Conservation (phyloP, 2,797 vertebrate species). For the Thripadectes ignobilis region DNA sequence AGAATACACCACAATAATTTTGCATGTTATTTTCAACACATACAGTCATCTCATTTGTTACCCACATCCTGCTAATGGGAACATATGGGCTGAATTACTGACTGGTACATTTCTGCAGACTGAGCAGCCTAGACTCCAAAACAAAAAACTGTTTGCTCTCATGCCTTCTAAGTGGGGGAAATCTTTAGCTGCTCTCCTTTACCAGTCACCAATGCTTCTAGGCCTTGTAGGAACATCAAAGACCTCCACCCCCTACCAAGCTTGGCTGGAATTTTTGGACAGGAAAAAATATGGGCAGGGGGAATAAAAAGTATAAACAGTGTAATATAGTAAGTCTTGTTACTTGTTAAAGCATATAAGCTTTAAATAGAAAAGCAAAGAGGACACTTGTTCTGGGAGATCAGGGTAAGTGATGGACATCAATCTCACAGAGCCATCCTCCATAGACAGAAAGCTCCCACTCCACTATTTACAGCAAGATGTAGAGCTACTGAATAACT, state of each 20-base stretch:
- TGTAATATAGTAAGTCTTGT: background rate
- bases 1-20: background rate
- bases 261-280: background rate
- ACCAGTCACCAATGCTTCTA: background rate
- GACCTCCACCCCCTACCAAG: background rate
- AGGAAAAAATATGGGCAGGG: background rate
- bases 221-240: background rate
- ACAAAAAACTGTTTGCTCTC: background rate
- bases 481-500: background rate
- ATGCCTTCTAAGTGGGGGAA: background rate
- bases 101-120: background rate
- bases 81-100: background rate
- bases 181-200: background rate
- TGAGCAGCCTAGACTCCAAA: background rate
- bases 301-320: background rate
- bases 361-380: background rate
- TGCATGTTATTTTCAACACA: background rate
- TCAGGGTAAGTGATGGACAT: background rate
- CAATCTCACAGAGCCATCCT: background rate
- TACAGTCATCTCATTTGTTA: background rate
- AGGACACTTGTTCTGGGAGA: background rate
- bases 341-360: background rate
- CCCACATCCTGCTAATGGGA: background rate
- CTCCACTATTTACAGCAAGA: background rate
- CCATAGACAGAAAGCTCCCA: background rate